phyloP scores from a whole-genome alignment of 2,888 invertebrate genomes.

The Drosophila koepferae region DNA sequence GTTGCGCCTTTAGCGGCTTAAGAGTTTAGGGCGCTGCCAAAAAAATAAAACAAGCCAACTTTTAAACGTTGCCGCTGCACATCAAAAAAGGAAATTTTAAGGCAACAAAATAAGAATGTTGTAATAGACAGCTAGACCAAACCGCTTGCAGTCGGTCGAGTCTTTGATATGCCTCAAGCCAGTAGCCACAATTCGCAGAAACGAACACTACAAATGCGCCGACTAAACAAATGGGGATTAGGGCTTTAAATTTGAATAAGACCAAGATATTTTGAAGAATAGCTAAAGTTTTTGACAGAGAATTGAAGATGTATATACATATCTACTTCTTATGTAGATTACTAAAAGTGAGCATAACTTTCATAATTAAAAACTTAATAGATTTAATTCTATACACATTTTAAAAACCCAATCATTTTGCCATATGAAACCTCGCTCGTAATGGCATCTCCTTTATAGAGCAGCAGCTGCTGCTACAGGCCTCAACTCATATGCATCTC shows the following conservation, averaged over 20 bases:
- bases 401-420: background rate
- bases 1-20: constrained; percentile 80
- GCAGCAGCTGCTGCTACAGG: constrained; percentile 18
- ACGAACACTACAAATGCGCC: constrained; percentile 30
- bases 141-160: constrained; percentile 39
- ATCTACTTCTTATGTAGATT: no score
- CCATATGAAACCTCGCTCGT: background rate
- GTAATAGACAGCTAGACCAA: constrained; percentile 71
- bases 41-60: constrained; percentile 22
- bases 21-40: constrained; percentile 22
- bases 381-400: background rate
- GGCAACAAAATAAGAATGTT: constrained; percentile 10
- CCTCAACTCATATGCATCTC: background rate
- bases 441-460: background rate
- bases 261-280: background rate
- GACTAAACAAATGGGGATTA: constrained; percentile 28
- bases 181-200: constrained; percentile 46
- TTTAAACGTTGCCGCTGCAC: constrained; percentile 55
- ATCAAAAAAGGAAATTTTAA: constrained; percentile 37
- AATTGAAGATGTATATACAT: no score
- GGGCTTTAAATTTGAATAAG: constrained; percentile 35
- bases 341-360: no score
- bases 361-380: no score
- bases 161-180: constrained; percentile 43
- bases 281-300: no score